Conservation (phyloP, 2,113 vertebrate species). For the Corythornis madagascariensis region DNA sequence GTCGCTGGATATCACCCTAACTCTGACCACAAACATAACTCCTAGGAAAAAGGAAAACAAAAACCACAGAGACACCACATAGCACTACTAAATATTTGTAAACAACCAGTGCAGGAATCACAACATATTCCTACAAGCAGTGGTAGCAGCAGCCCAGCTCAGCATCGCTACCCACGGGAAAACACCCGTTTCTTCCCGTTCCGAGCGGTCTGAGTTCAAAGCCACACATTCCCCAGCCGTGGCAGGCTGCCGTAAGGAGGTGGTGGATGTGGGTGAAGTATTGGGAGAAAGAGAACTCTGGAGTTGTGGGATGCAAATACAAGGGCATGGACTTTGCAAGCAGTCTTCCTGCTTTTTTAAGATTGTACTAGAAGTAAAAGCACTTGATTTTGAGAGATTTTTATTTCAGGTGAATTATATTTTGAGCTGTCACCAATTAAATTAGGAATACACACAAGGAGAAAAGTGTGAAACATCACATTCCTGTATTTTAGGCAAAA, state of each 20-base stretch:
- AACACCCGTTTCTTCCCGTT: not conserved
- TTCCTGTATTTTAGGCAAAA: conserved; percentile 14
- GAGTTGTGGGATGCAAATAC: not conserved
- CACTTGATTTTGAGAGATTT: not conserved
- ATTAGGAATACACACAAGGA: not conserved
- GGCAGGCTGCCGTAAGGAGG: not conserved
- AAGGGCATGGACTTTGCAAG: not conserved
- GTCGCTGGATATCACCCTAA: not conserved
- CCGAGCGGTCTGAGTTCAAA: not conserved
- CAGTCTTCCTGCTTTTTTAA: not conserved
- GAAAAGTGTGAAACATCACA: not conserved
- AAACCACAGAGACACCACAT: not conserved
- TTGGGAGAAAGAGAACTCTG: not conserved
- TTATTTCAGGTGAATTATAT: not conserved
- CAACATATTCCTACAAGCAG: not conserved
- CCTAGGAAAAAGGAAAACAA: not conserved
- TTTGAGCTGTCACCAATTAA: conserved; percentile 24
- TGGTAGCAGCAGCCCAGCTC: not conserved
- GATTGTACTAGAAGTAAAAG: not conserved
- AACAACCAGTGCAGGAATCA: not conserved
- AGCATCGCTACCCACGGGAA: not conserved
- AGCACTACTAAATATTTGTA: not conserved
- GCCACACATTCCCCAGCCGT: not conserved
- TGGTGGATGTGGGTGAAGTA: not conserved
- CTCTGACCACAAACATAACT: conserved; percentile 37